A percentile compares a stretch with the other conserved stretches of the same genome.
phyloP scores from a whole-genome alignment of 2,113 vertebrate species.

The Rallus limicola region DNA sequence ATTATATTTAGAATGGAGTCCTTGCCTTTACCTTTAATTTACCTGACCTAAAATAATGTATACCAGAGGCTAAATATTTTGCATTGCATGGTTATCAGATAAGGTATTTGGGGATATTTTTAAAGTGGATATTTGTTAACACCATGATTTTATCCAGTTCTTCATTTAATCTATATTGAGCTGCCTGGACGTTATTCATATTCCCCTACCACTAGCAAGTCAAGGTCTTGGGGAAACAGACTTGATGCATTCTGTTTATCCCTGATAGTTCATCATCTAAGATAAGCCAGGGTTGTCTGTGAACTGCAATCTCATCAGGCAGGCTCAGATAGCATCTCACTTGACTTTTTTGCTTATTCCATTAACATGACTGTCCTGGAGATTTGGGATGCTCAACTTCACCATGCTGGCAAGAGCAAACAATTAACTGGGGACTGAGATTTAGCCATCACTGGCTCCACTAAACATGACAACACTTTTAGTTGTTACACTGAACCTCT shows the following conservation, averaged over 20 bases:
- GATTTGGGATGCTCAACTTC: slow-evolving; percentile 40
- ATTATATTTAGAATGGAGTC: not conserved
- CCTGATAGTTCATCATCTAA: slow-evolving; percentile 68
- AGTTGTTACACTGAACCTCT: slow-evolving; percentile 29
- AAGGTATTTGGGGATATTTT: slow-evolving; percentile 21
- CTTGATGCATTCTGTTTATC: slow-evolving; percentile 61
- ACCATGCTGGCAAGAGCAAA: slow-evolving; percentile 26
- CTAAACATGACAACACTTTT: slow-evolving; percentile 67
- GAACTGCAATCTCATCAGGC: slow-evolving; percentile 71
- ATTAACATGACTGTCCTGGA: slow-evolving; percentile 59
- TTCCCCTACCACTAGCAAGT: slow-evolving; percentile 45
- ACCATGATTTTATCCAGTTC: slow-evolving; percentile 46
- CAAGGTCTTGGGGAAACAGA: slow-evolving; percentile 58
- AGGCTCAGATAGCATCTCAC: slow-evolving; percentile 69
- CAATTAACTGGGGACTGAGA: slow-evolving; percentile 29
- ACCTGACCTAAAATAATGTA: not conserved
- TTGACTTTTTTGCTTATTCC: slow-evolving; percentile 68
- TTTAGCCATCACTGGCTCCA: slow-evolving; percentile 58
- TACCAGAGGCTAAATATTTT: not conserved
- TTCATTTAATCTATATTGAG: slow-evolving; percentile 61
- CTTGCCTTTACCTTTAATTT: slow-evolving; percentile 4
- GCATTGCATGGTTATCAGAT: not conserved
- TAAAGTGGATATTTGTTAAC: slow-evolving; percentile 52
- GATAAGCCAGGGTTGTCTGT: slow-evolving; percentile 72
- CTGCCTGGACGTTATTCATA: slow-evolving; percentile 35